Evolutionary conservation across 2,797 vertebrate genomes (phyloP).

Genomic region (Poeciliopsis paucimaculata): DNA sequence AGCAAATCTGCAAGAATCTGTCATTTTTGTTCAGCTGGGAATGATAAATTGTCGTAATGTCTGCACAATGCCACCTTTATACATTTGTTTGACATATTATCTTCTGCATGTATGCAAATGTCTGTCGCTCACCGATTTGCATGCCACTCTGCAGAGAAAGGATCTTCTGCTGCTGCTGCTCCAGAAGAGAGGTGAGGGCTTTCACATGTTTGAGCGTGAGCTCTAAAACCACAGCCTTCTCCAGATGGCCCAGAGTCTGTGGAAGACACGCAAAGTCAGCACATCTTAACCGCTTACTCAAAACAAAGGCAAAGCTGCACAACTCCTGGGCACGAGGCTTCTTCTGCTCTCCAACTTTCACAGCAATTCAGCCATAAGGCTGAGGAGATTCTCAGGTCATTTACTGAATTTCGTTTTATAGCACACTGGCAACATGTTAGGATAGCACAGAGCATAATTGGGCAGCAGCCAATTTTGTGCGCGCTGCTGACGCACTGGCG

Average conservation of each 20-base stretch:
- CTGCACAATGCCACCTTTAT: conserved; percentile 20
- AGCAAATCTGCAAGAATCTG: conserved; percentile 7
- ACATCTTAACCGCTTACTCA: conserved; percentile 49
- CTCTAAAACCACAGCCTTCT: conserved; percentile 98
- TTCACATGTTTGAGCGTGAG: conserved; percentile 98
- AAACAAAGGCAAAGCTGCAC: conserved; percentile 20
- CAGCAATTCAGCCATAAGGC: not conserved
- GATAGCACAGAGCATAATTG: not conserved
- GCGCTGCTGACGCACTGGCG: conserved; percentile 59
- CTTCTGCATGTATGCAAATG: not conserved
- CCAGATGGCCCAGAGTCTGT: conserved; percentile 97
- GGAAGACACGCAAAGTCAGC: conserved; percentile 67
- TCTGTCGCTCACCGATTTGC: conserved; percentile 72
- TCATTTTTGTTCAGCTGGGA: not conserved
- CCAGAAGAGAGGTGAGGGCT: conserved; percentile 90
- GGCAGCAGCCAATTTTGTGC: not conserved
- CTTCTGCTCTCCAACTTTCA: not conserved
- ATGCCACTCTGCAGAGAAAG: conserved; percentile 91
- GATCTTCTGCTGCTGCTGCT: conserved; percentile 98
- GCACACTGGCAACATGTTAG: not conserved
- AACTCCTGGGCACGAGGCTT: not conserved
- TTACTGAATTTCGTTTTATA: not conserved
- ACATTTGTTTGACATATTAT: not conserved
- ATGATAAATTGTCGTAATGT: conserved; percentile 38
- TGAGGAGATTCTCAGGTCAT: not conserved